Conservation (phyloP, 2,888 invertebrate genomes). For the Oxycera nigricornis region DNA sequence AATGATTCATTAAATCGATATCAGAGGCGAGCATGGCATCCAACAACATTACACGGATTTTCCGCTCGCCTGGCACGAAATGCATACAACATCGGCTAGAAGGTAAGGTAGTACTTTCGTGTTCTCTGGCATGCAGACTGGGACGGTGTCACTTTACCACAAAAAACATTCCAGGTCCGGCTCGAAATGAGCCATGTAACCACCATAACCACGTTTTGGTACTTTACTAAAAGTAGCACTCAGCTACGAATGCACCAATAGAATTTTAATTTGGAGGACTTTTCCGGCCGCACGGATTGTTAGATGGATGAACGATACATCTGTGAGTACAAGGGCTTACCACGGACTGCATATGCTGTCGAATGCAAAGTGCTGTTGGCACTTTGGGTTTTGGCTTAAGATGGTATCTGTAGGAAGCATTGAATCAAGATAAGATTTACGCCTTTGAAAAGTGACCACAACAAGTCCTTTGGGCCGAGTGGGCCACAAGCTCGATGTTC, state of each 20-base stretch:
- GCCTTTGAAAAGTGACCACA: slow-evolving; percentile 24
- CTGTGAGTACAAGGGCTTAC: neutral
- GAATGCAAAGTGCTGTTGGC: neutral
- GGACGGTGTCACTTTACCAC: slow-evolving; percentile 6
- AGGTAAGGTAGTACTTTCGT: neutral
- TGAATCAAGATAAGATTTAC: slow-evolving; percentile 36
- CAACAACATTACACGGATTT: neutral
- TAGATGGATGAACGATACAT: neutral
- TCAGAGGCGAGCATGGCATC: neutral
- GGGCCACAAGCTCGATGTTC: neutral
- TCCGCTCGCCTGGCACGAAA: slow-evolving; percentile 15
- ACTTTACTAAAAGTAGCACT: slow-evolving; percentile 32
- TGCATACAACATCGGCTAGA: neutral
- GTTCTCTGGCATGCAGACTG: neutral
- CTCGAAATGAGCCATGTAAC: neutral
- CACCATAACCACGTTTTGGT: slow-evolving; percentile 23
- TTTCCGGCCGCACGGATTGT: slow-evolving; percentile 10
- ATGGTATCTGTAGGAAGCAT: slow-evolving; percentile 28
- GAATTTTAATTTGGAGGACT: slow-evolving; percentile 37
- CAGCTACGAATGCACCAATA: slow-evolving; percentile 5
- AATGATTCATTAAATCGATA: slow-evolving; percentile 37
- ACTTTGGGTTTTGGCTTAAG: neutral
- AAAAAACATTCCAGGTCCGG: neutral
- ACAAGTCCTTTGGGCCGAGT: neutral
- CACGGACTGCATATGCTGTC: neutral